phyloP scores from a whole-genome alignment of 2,797 vertebrate species.

The Pitangus sulphuratus region DNA sequence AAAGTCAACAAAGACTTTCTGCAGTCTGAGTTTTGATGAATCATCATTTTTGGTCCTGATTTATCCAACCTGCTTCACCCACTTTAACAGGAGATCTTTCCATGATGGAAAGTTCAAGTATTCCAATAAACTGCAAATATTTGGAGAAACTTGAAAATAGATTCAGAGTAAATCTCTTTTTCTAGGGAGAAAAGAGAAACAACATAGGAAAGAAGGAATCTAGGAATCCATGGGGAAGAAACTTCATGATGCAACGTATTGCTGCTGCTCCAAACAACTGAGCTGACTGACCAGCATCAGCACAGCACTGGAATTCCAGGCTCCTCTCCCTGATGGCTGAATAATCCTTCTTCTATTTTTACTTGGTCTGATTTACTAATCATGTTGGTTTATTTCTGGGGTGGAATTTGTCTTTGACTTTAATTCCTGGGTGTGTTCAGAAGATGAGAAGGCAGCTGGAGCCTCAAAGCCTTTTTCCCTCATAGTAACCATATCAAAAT shows the following conservation, averaged over 20 bases:
- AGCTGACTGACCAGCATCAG: not conserved
- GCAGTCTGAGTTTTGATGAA: not conserved
- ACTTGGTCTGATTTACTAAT: rapidly evolving
- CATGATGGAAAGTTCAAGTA: not conserved
- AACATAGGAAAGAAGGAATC: not conserved
- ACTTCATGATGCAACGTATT: not conserved
- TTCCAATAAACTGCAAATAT: not conserved
- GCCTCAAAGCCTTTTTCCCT: not conserved
- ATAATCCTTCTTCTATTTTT: not conserved
- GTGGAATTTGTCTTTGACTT: not conserved
- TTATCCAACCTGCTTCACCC: not conserved
- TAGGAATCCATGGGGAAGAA: not conserved
- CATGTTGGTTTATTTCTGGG: not conserved
- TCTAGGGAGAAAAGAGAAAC: not conserved
- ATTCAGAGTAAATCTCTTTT: not conserved
- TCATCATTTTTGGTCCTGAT: not conserved
- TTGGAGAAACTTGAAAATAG: not conserved
- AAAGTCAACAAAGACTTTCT: not conserved
- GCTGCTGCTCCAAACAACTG: not conserved
- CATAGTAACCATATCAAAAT: not conserved
- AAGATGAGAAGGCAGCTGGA: not conserved
- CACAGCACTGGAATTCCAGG: not conserved
- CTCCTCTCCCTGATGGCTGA: not conserved
- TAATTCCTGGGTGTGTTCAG: not conserved
- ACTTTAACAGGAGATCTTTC: not conserved